Percentiles rank a stretch among this genome's conserved stretches.
Conservation (phyloP, 2,113 vertebrate genomes). For the Polypterus senegalus region DNA sequence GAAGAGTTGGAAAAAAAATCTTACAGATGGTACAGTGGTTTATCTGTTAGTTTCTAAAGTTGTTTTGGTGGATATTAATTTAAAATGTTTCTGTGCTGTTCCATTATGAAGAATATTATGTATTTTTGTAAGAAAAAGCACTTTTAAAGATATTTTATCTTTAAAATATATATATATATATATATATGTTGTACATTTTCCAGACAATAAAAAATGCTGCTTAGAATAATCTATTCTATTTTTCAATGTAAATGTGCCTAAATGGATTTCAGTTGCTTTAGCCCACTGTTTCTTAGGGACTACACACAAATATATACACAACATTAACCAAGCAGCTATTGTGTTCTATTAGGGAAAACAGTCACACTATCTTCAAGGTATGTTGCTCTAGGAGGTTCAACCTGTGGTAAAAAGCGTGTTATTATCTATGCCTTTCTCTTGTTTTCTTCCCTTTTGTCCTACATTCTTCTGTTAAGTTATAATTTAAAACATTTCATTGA, state of each 20-base stretch:
- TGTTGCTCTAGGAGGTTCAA: too few relatives aligned
- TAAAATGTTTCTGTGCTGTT: slow-evolving; percentile 23
- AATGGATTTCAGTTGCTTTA: slow-evolving; percentile 13
- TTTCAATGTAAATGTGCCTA: slow-evolving; percentile 31
- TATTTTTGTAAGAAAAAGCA: slow-evolving; percentile 37
- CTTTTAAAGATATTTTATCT: slow-evolving; percentile 31
- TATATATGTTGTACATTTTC: slow-evolving; percentile 28
- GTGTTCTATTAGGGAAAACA: too few relatives aligned
- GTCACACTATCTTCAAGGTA: too few relatives aligned
- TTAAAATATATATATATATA: slow-evolving; percentile 6
- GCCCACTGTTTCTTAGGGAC: too few relatives aligned
- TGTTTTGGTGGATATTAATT: slow-evolving; percentile 20
- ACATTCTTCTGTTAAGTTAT: too few relatives aligned
- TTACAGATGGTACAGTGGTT: slow-evolving; percentile 8
- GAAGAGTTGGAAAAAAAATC: too few relatives aligned
- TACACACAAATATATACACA: too few relatives aligned
- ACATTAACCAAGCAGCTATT: too few relatives aligned
- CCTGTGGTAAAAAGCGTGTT: too few relatives aligned
- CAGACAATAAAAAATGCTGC: slow-evolving; percentile 25
- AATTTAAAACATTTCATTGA: background rate
- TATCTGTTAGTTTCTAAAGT: slow-evolving; percentile 17
- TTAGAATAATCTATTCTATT: slow-evolving; percentile 33
- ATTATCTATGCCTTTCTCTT: too few relatives aligned
- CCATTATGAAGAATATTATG: slow-evolving; percentile 23
- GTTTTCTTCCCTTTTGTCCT: too few relatives aligned